Conservation (phyloP, 2,888 invertebrate species). For the Melinopterus prodromus region DNA sequence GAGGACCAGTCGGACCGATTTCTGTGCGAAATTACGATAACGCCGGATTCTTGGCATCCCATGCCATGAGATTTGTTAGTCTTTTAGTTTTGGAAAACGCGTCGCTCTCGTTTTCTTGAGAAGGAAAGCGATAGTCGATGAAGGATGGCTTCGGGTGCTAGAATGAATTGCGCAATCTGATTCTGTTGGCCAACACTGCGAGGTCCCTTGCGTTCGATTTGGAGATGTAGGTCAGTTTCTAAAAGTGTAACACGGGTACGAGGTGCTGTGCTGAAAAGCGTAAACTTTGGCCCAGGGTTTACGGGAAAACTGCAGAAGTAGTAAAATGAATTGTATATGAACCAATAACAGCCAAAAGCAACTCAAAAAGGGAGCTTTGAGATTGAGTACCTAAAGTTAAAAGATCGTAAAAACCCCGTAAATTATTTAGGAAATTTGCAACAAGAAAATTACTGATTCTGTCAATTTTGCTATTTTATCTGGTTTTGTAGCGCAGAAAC, state of each 20-base stretch:
- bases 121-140: not conserved
- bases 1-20: not conserved
- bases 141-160: not conserved
- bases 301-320: no score
- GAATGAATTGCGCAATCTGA: not conserved
- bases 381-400: no score
- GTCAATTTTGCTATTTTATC: no score
- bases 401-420: no score
- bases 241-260: conserved; percentile 4
- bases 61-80: not conserved
- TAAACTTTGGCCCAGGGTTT: not conserved
- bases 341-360: no score
- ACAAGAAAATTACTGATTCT: no score
- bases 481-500: no score
- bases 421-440: no score
- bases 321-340: no score
- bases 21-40: not conserved
- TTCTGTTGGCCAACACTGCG: not conserved
- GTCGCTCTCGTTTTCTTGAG: not conserved
- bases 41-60: not conserved
- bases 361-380: no score
- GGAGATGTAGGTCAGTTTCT: not conserved
- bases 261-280: not conserved
- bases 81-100: not conserved
- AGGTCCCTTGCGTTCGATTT: not conserved